phyloP scores from a whole-genome alignment of 35 echinoderm and acorn worm species.

The Lytechinus variegatus region DNA sequence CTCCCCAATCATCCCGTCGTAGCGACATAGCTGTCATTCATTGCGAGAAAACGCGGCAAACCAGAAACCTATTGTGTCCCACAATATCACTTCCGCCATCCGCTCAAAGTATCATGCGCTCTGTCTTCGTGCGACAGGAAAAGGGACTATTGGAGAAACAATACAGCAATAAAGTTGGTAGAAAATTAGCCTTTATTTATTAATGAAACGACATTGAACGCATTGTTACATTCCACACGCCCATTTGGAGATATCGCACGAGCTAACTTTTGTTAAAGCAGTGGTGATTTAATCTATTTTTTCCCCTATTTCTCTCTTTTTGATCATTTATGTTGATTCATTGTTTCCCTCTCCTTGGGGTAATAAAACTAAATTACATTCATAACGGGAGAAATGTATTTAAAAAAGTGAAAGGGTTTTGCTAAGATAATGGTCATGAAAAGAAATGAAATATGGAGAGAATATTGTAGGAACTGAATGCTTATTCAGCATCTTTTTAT shows the following conservation, averaged over 20 bases:
- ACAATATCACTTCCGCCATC: constrained; percentile 41
- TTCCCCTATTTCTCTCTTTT: background rate
- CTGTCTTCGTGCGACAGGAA: background rate
- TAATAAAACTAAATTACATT: background rate
- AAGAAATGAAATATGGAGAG: background rate
- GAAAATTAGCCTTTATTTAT: constrained; percentile 27
- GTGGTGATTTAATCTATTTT: background rate
- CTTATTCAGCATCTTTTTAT: background rate
- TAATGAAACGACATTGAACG: constrained; percentile 25
- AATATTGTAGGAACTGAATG: background rate
- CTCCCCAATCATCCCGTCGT: background rate
- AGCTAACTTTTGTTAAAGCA: background rate
- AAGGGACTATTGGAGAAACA: background rate
- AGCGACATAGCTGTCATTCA: background rate
- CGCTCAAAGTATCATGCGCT: too few relatives aligned
- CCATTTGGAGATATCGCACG: background rate
- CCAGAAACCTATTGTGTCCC: background rate
- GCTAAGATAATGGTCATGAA: background rate
- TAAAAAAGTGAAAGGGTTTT: background rate
- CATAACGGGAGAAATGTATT: background rate
- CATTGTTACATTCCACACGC: constrained; percentile 10
- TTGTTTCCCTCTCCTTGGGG: constrained; percentile 1
- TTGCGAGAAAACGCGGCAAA: constrained; percentile 2
- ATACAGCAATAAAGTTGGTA: background rate
- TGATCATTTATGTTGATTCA: background rate